A percentile compares a stretch with the other conserved stretches of the same genome.
These are phyloP conservation scores for Thaleichthys pacificus DNA, from an alignment of 2,797 vertebrate genomes.

Conservation along the genomic window DNA sequence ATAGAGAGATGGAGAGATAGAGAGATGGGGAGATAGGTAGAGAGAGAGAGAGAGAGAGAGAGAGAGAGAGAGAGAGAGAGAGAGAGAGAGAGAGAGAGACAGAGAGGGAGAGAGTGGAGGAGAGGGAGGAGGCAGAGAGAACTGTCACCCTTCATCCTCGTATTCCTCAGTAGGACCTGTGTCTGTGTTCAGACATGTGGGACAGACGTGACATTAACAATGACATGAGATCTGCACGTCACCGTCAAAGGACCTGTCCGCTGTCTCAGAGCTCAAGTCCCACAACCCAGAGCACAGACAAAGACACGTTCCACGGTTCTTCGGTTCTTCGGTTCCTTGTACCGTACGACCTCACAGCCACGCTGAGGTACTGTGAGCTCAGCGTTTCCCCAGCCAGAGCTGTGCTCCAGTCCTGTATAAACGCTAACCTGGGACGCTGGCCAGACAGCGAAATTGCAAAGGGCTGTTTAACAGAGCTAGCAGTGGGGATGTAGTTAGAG, in stretches of 20 bases:
- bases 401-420: neutral
- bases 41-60: neutral
- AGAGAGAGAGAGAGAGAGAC: neutral
- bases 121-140: neutral
- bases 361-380: neutral
- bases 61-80: neutral
- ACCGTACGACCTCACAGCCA: neutral
- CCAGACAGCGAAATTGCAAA: neutral
- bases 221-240: too few relatives aligned
- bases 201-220: conserved; percentile 1
- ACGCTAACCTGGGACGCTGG: neutral
- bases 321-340: too few relatives aligned
- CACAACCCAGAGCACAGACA: neutral
- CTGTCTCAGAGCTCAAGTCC: neutral
- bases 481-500: neutral
- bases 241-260: neutral
- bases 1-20: neutral
- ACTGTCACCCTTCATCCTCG: neutral
- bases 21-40: conserved; percentile 5
- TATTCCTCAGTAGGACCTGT: neutral
- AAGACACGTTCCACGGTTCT: too few relatives aligned
- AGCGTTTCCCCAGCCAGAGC: neutral
- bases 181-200: conserved; percentile 9
- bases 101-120: neutral
- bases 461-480: neutral